Conservation (phyloP, 2,113 vertebrate species). For the Ascaphus truei region DNA sequence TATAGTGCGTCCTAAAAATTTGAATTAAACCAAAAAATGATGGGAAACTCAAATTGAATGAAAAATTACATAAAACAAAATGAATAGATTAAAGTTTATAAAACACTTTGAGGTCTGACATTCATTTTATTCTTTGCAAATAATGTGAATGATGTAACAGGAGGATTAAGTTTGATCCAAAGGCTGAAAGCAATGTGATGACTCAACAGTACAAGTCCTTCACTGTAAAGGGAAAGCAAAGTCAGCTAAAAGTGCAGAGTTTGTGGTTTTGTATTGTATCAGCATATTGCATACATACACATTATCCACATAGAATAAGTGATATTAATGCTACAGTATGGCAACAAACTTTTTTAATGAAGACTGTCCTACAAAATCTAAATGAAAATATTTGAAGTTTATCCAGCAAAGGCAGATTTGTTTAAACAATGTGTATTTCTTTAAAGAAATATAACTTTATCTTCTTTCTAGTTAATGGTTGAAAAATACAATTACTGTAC, state of each 20-base stretch:
- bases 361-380: background rate
- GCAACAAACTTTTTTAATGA: background rate
- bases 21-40: no score
- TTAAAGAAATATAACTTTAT: no score
- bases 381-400: background rate
- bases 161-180: constrained; percentile 53
- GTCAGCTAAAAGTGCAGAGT: constrained; percentile 45
- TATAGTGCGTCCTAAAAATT: no score
- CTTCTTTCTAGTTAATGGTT: no score
- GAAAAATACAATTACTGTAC: no score
- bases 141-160: constrained; percentile 48
- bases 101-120: background rate
- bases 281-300: constrained; percentile 40
- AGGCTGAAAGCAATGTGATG: constrained; percentile 47
- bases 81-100: no score
- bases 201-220: constrained; percentile 42
- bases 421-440: no score
- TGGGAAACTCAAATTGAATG: no score
- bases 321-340: background rate
- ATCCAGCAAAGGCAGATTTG: no score
- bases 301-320: background rate
- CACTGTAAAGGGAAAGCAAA: constrained; percentile 41
- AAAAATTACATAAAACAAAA: no score
- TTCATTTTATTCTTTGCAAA: constrained; percentile 44
- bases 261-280: constrained; percentile 42